phyloP scores from a whole-genome alignment of 2,797 vertebrate species.

The Clarias fuscus region DNA sequence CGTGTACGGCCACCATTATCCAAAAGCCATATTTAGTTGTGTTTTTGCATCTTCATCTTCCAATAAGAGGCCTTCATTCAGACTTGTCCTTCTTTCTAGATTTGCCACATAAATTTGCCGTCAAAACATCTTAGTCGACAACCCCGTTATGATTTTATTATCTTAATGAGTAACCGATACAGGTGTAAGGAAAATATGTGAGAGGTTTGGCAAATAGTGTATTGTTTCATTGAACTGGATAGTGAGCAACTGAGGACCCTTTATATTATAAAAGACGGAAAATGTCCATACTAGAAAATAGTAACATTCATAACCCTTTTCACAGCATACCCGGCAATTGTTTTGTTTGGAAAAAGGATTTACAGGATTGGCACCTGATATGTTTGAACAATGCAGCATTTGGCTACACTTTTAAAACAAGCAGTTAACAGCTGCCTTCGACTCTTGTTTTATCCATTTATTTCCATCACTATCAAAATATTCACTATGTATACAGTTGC shows the following conservation, averaged over 20 bases:
- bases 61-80: not conserved
- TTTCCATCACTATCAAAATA: slow-evolving; percentile 13
- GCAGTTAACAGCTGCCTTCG: slow-evolving; percentile 19
- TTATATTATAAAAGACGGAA: slow-evolving; percentile 12
- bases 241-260: not conserved
- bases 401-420: not conserved
- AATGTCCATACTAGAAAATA: not conserved
- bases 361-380: slow-evolving; percentile 4
- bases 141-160: slow-evolving; percentile 18
- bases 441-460: not conserved
- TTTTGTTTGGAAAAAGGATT: slow-evolving; percentile 18
- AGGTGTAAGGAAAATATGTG: not conserved
- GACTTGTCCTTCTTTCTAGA: slow-evolving; percentile 12
- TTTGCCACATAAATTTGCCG: not conserved
- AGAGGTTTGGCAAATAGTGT: slow-evolving; percentile 9
- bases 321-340: slow-evolving; percentile 1
- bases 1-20: slow-evolving; percentile 66
- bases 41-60: not conserved
- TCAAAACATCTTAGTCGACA: not conserved
- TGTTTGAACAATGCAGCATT: slow-evolving; percentile 1
- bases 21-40: slow-evolving; percentile 31
- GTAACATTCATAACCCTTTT: slow-evolving; percentile 1
- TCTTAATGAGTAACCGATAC: slow-evolving; percentile 3
- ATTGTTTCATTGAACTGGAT: slow-evolving; percentile 1
- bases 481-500: slow-evolving; percentile 7